Percentiles rank a stretch among this genome's conserved stretches.
phyloP scores from a whole-genome alignment of 2,797 vertebrate species.

The Clarias platycephalus region DNA sequence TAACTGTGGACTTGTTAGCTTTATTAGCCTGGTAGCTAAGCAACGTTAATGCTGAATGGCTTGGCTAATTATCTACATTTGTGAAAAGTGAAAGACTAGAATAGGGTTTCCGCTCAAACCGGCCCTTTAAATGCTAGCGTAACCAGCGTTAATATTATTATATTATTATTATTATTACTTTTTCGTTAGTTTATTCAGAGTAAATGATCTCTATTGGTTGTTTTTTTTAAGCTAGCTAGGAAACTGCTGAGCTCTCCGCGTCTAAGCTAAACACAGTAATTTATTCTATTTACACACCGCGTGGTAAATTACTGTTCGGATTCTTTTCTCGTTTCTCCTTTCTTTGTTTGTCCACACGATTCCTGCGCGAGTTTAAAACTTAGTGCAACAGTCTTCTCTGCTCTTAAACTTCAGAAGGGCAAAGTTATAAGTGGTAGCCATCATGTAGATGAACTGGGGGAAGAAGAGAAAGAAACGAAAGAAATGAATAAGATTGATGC shows the following conservation, averaged over 20 bases:
- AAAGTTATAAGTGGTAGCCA: conserved; percentile 99
- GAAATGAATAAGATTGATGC: conserved; percentile 68
- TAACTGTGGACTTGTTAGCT: not conserved
- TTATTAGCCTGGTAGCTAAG: not conserved
- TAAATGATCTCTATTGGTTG: conserved; percentile 16
- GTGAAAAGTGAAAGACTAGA: not conserved
- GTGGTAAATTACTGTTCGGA: conserved; percentile 60
- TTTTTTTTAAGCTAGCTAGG: conserved; percentile 46
- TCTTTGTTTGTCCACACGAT: conserved; percentile 66
- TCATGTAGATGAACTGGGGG: conserved; percentile 99
- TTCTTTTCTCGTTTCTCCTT: conserved; percentile 70
- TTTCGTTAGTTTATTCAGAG: not conserved
- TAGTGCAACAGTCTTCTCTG: conserved; percentile 99
- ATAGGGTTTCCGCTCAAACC: not conserved
- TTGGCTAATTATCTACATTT: not conserved
- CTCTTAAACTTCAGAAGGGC: conserved; percentile 99
- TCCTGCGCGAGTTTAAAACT: conserved; percentile 88
- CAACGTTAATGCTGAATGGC: not conserved
- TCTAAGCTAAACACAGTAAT: conserved; percentile 77
- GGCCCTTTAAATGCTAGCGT: not conserved
- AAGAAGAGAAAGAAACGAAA: conserved; percentile 78
- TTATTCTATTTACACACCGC: conserved; percentile 87
- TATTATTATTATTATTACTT: not conserved
- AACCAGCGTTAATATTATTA: not conserved
- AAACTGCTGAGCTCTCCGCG: conserved; percentile 57